Conservation (phyloP, 2,113 vertebrate species). For the Calidris pygmaea region DNA sequence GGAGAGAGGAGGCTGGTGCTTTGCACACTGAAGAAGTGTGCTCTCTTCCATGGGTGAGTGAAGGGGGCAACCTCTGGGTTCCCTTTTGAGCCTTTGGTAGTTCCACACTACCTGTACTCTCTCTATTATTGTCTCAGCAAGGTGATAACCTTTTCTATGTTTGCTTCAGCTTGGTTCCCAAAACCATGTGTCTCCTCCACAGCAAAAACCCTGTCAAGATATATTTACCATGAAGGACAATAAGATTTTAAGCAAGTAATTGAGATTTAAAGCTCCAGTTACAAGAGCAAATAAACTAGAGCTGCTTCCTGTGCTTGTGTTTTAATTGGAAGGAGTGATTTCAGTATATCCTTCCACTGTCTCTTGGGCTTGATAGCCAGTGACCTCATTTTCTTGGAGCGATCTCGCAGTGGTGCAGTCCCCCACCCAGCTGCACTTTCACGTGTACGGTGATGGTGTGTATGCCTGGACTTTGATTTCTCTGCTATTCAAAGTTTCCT, state of each 20-base stretch:
- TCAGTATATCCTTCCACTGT: neutral
- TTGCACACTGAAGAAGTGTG: neutral
- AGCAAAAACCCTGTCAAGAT: neutral
- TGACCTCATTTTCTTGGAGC: neutral
- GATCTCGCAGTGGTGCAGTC: neutral
- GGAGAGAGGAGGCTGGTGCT: neutral
- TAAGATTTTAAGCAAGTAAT: constrained; percentile 5
- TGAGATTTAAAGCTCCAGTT: constrained; percentile 27
- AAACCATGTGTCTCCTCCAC: neutral
- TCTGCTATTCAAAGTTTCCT: neutral
- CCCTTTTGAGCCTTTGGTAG: neutral
- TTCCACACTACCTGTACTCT: neutral
- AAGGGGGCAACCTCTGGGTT: neutral
- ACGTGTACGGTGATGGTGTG: neutral
- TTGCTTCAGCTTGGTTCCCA: neutral
- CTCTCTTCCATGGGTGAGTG: neutral
- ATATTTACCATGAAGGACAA: neutral
- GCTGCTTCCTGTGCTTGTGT: neutral
- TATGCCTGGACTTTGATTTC: neutral
- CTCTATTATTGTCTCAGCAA: neutral
- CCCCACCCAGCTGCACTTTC: neutral
- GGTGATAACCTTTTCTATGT: neutral
- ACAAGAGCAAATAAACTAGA: neutral
- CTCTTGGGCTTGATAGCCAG: neutral
- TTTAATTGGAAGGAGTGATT: constrained; percentile 15